A percentile compares a stretch with the other conserved stretches of the same genome.
phyloP scores from a whole-genome alignment of 2,797 vertebrate species.

The Holocentrus rufus region DNA sequence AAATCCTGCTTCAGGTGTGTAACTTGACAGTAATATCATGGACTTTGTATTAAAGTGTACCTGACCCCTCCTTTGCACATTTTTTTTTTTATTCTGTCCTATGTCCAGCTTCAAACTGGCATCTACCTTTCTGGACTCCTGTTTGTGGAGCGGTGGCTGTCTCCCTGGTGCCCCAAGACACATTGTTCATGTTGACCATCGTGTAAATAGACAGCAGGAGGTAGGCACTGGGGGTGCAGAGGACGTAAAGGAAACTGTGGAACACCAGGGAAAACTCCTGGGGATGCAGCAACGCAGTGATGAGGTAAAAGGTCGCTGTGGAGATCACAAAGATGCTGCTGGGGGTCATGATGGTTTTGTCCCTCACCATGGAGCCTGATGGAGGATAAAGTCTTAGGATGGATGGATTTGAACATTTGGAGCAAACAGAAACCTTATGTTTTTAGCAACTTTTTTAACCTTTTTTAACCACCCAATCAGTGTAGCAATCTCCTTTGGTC shows the following conservation, averaged over 20 bases:
- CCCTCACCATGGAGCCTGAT: constrained; percentile 68
- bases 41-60: too few species aligned
- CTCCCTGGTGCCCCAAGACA: constrained; percentile 83
- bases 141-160: not conserved
- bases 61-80: too few species aligned
- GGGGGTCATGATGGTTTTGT: constrained; percentile 73
- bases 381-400: not conserved
- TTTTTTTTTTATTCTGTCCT: not conserved
- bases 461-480: too few species aligned
- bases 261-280: constrained; percentile 69
- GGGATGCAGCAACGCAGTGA: constrained; percentile 74
- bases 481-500: too few species aligned
- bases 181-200: constrained; percentile 79
- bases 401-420: not conserved
- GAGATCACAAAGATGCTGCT: constrained; percentile 72
- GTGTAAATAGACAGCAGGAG: constrained; percentile 76
- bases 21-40: too few species aligned
- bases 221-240: constrained; percentile 75
- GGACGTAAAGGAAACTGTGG: constrained; percentile 71
- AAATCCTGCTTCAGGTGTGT: too few species aligned
- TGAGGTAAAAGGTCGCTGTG: constrained; percentile 58
- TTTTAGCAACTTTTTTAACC: too few species aligned
- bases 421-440: not conserved
- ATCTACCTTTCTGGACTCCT: constrained; percentile 39
- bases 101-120: not conserved